Conservation (phyloP, 1,140 invertebrate genomes). For the Hypothenemus hampei region DNA sequence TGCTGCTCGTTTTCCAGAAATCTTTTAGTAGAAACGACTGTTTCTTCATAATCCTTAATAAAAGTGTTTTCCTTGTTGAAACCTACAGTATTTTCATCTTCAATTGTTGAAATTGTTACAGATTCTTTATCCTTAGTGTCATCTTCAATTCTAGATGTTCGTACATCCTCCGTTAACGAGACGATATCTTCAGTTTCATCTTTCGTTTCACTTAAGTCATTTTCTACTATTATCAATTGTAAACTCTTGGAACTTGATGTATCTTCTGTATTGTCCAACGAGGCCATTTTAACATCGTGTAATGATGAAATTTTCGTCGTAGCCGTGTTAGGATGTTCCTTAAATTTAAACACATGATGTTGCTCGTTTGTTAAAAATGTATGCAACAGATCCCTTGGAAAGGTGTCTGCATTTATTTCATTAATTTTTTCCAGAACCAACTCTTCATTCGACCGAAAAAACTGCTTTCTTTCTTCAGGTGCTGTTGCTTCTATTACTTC, state of each 20-base stretch:
- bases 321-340: background rate
- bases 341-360: background rate
- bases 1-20: too few relatives aligned
- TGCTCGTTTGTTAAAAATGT: slow-evolving; percentile 6
- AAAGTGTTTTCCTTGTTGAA: slow-evolving; percentile 1
- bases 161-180: too few relatives aligned
- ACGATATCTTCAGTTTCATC: too few relatives aligned
- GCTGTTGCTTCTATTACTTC: background rate
- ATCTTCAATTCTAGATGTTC: too few relatives aligned
- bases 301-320: background rate
- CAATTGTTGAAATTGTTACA: too few relatives aligned
- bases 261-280: background rate
- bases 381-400: background rate
- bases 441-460: slow-evolving; percentile 20
- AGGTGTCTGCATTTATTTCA: background rate
- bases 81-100: background rate
- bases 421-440: slow-evolving; percentile 2
- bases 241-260: slow-evolving; percentile 3
- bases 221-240: slow-evolving; percentile 6
- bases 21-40: too few relatives aligned
- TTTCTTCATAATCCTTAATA: background rate
- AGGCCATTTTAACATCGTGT: background rate
- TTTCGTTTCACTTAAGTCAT: too few relatives aligned
- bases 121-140: background rate
- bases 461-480: background rate